Base-by-base conservation (phyloP, 2,113 vertebrate species). In the Synchiropus splendidus region DNA sequence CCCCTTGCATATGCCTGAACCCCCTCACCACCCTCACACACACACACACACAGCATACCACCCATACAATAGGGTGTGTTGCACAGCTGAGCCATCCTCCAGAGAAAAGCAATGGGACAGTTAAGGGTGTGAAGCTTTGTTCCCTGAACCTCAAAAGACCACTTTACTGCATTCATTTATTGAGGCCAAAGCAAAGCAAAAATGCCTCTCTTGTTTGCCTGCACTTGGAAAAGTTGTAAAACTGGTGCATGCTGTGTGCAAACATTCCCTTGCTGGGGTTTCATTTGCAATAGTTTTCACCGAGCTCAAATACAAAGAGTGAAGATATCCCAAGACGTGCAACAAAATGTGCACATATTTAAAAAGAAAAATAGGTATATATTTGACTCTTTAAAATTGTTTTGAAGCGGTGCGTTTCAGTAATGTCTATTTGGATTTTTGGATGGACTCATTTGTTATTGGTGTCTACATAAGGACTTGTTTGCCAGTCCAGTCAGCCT, bases 131-230 rank as follows among this genome's bases (percentile, higher is more conserved):
- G 46, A 50, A 34, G 36, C 39, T 58, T 78, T 79, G 75, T 64
- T 78, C 73, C 52, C 36, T 30, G 18, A 6, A 40, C 69, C 77
- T 74, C 69, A 79, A 78, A 77, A 69, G 65, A 51, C 53, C 9
- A 42, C 40, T 72, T 69, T 54, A 71, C 37, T 58, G 50, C 37
- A 1, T 51, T 58, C 34, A 54, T 64, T 48, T 42, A 42, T 17
- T 2, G 5, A 63, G 62, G 38, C 30, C 41, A 53, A 67, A 62
- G 36, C 30, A n/a, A n/a, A n/a, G n/a, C 18, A 16, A 17, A 27
- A 27, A n/a, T n/a, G n/a, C 21, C 37, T 16, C 21, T 43, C 48
- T 40, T 51, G 31, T 58, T 69, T 59, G 54, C 55, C 33, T 41
- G 21, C 3, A n/a, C 43, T 56, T 61, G 35, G 66, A 70, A 68